phyloP scores from a whole-genome alignment of 2,797 vertebrate species.

The Leucoraja ocellata region DNA sequence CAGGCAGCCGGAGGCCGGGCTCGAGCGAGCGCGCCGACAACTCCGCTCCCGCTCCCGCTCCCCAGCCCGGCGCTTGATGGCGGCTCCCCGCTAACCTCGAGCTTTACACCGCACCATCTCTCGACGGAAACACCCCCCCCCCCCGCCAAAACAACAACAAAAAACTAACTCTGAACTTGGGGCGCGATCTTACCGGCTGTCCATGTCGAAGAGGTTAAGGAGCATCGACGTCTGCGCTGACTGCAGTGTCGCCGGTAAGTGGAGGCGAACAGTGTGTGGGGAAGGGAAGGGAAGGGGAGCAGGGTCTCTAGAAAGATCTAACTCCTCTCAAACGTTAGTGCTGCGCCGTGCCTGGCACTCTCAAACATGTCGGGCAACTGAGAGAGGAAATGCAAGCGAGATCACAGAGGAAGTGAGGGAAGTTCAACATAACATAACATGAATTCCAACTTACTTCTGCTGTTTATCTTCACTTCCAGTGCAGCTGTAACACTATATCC shows the following conservation, averaged over 20 bases:
- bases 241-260: slow-evolving; percentile 78
- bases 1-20: background rate
- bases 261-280: background rate
- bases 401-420: background rate
- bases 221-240: slow-evolving; percentile 88
- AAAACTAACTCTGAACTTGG: too few species aligned
- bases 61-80: background rate
- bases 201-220: slow-evolving; percentile 83
- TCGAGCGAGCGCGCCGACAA: too few species aligned
- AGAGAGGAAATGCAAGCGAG: background rate
- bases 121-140: too few species aligned
- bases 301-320: background rate
- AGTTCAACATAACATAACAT: too few species aligned
- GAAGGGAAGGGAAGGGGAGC: background rate
- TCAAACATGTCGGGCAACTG: background rate
- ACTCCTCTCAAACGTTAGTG: too few species aligned
- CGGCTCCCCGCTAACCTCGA: background rate
- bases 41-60: too few species aligned
- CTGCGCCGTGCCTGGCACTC: background rate
- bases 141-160: too few species aligned
- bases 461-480: too few species aligned
- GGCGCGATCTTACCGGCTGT: slow-evolving; percentile 4
- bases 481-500: too few species aligned
- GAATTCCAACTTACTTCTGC: too few species aligned
- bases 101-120: too few species aligned